These are phyloP conservation scores for Bombus turneri DNA, from an alignment of 1,140 invertebrate species.

Conservation along the genomic window DNA sequence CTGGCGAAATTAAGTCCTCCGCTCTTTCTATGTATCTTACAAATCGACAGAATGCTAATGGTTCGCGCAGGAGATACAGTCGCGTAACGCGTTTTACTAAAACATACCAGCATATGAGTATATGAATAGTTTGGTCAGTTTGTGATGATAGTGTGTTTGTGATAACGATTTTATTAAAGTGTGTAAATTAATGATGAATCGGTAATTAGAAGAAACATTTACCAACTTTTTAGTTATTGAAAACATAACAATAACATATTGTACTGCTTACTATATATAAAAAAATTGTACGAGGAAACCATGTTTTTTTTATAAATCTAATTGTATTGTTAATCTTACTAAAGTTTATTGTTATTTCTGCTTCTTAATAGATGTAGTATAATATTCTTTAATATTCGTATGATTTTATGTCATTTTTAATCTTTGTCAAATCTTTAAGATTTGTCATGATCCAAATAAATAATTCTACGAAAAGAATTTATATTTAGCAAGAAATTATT, in stretches of 20 bases:
- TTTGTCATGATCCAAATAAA: not conserved
- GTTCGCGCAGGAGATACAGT: not conserved
- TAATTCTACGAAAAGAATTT: not conserved
- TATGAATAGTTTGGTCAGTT: not conserved
- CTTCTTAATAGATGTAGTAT: not conserved
- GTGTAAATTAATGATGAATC: too few relatives aligned
- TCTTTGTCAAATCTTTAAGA: not conserved
- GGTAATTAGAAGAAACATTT: too few relatives aligned
- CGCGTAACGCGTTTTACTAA: not conserved
- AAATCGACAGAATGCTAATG: slow-evolving; percentile 29
- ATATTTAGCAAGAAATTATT: not conserved
- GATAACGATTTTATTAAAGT: too few relatives aligned
- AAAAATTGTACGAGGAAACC: too few relatives aligned
- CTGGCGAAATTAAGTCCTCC: not conserved
- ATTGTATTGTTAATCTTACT: too few relatives aligned
- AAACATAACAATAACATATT: too few relatives aligned
- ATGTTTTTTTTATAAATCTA: too few relatives aligned
- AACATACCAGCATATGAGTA: not conserved
- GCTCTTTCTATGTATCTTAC: slow-evolving; percentile 13
- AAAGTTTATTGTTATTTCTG: too few relatives aligned
- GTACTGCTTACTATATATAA: too few relatives aligned
- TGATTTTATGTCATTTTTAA: not conserved
- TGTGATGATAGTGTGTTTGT: too few relatives aligned
- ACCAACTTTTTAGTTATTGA: too few relatives aligned
- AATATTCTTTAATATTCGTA: not conserved